Evolutionary conservation across 1,140 invertebrate genomes (phyloP).

Genomic region (Hycleus cichorii): DNA sequence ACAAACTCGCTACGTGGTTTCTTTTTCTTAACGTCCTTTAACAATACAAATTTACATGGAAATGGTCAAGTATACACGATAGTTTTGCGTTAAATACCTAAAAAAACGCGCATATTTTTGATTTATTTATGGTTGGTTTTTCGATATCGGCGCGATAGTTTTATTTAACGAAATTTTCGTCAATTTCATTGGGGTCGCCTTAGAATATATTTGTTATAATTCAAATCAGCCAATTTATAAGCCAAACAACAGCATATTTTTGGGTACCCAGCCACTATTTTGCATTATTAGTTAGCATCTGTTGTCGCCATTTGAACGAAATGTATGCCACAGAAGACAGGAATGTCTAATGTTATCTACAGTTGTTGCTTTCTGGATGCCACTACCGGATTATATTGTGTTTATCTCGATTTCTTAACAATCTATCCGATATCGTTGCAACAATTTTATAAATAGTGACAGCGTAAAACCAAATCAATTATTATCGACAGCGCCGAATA

Average conservation of each 20-base stretch:
- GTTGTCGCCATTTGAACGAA: constrained; percentile 2
- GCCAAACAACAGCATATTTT: constrained; percentile 26
- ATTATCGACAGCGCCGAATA: no score
- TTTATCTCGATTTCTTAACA: neutral
- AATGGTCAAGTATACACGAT: constrained; percentile 15
- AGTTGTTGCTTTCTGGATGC: constrained; percentile 4
- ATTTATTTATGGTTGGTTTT: no score
- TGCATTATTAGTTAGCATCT: constrained; percentile 14
- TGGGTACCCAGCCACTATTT: no score
- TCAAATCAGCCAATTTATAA: constrained; percentile 32
- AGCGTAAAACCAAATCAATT: no score
- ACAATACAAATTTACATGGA: constrained; percentile 15
- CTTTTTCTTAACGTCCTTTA: neutral
- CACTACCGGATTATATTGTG: constrained; percentile 2
- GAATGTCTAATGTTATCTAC: constrained; percentile 6
- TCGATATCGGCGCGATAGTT: no score
- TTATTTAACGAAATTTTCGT: no score
- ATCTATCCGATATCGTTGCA: neutral
- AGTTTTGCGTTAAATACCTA: constrained; percentile 11
- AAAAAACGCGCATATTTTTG: constrained; percentile 10
- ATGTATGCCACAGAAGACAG: constrained; percentile 6
- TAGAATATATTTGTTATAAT: constrained; percentile 25
- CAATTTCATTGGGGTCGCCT: no score
- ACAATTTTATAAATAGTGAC: constrained; percentile 1
- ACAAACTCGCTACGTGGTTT: no score